Evolutionary conservation across 2,888 invertebrate genomes (phyloP).

Genomic region (Cataglyphis altisquamis): DNA sequence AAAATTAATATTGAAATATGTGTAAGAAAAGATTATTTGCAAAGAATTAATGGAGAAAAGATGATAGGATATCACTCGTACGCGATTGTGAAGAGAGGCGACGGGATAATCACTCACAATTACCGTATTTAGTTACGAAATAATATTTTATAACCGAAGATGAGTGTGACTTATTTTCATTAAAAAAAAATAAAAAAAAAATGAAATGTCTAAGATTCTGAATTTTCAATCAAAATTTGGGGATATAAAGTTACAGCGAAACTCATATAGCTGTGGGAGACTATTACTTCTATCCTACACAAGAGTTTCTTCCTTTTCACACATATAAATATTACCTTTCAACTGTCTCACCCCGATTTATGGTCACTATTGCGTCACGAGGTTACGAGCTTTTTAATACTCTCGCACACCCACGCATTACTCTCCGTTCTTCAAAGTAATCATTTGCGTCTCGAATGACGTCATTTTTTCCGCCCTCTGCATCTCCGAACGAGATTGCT

Average conservation of each 20-base stretch:
- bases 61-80: not conserved
- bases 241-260: conserved; percentile 3
- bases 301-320: not conserved
- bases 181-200: no score
- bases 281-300: not conserved
- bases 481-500: conserved; percentile 67
- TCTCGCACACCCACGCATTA: conserved; percentile 52
- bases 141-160: no score
- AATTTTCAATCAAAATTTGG: conserved; percentile 19
- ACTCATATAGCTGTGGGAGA: not conserved
- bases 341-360: not conserved
- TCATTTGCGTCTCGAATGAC: conserved; percentile 60
- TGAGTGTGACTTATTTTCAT: no score
- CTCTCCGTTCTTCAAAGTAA: conserved; percentile 15
- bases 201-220: no score
- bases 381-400: conserved; percentile 35
- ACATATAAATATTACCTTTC: conserved; percentile 2
- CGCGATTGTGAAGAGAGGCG: not conserved
- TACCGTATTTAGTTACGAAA: no score
- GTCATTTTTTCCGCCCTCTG: conserved; percentile 53
- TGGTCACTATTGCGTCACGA: not conserved
- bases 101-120: not conserved
- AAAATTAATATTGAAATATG: not conserved
- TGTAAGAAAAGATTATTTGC: not conserved
- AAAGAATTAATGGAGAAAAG: not conserved